A percentile compares a stretch with the other conserved stretches of the same genome.
phyloP scores from a whole-genome alignment of 2,888 invertebrate genomes.

The Aethes cnicana region DNA sequence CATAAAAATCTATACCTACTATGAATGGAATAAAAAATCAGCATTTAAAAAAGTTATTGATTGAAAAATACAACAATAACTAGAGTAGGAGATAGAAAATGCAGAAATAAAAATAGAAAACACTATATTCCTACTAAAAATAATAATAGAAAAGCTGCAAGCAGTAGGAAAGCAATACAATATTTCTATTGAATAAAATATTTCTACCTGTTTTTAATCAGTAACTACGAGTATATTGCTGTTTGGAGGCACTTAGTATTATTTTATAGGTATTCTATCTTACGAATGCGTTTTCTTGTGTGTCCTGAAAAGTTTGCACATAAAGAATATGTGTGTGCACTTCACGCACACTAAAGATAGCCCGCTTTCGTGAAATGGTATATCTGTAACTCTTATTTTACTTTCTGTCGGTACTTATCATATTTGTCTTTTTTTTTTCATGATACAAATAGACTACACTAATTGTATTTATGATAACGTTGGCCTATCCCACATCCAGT shows the following conservation, averaged over 20 bases:
- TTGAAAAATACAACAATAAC: slow-evolving; percentile 9
- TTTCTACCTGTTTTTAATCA: slow-evolving; percentile 2
- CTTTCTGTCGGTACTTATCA: not conserved
- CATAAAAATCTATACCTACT: slow-evolving; percentile 5
- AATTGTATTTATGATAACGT: not conserved
- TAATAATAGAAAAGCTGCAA: slow-evolving; percentile 18
- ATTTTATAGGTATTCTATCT: too few species aligned
- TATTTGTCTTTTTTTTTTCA: slow-evolving; percentile 8
- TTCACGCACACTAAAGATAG: too few species aligned
- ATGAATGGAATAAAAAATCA: slow-evolving; percentile 6
- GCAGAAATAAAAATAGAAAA: slow-evolving; percentile 23
- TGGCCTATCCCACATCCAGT: too few species aligned
- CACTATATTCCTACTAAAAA: slow-evolving; percentile 11
- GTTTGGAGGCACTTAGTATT: slow-evolving; percentile 28
- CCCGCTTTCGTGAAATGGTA: too few species aligned
- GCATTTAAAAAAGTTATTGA: not conserved
- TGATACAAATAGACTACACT: not conserved
- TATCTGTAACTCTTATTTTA: too few species aligned
- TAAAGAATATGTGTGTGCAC: too few species aligned
- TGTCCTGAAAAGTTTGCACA: too few species aligned
- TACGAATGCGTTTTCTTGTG: too few species aligned
- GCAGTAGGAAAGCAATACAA: not conserved
- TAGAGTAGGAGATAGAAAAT: slow-evolving; percentile 27
- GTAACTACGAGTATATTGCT: slow-evolving; percentile 15
- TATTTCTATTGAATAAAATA: not conserved